Conservation (phyloP, 2,113 vertebrate species). For the Cololabis saira region DNA sequence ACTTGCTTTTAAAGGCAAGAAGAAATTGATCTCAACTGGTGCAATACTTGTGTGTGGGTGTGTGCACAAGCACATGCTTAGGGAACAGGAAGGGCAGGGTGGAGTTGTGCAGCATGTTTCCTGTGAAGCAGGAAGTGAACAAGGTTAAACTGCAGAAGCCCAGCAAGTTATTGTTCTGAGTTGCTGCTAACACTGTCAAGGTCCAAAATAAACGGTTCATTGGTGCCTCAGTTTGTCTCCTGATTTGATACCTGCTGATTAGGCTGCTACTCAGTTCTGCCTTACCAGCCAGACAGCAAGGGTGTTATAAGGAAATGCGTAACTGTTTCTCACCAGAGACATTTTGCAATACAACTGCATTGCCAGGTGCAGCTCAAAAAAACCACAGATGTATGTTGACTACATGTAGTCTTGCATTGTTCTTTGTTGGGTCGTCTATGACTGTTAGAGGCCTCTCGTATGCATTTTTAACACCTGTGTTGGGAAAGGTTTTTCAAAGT, state of each 20-base stretch:
- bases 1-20: not conserved
- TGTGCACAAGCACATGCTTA: slow-evolving; percentile 20
- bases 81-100: slow-evolving; percentile 75
- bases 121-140: slow-evolving; percentile 75
- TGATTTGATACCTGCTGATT: slow-evolving; percentile 28
- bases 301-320: not conserved
- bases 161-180: slow-evolving; percentile 48
- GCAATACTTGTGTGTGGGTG: not conserved
- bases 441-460: not conserved
- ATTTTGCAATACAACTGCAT: not conserved
- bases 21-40: not conserved
- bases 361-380: not conserved
- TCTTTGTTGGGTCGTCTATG: not conserved
- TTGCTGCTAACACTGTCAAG: slow-evolving; percentile 38
- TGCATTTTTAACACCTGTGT: not conserved
- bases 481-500: not conserved
- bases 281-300: not conserved
- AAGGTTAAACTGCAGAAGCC: slow-evolving; percentile 60
- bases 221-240: slow-evolving; percentile 31
- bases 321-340: not conserved
- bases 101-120: slow-evolving; percentile 59
- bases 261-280: not conserved
- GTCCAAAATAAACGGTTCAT: slow-evolving; percentile 49
- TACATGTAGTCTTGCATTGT: not conserved
- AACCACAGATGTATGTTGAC: not conserved